Conservation (phyloP, 92 coral and sea anemone genomes). For the Umimayanthus chanpuru region DNA sequence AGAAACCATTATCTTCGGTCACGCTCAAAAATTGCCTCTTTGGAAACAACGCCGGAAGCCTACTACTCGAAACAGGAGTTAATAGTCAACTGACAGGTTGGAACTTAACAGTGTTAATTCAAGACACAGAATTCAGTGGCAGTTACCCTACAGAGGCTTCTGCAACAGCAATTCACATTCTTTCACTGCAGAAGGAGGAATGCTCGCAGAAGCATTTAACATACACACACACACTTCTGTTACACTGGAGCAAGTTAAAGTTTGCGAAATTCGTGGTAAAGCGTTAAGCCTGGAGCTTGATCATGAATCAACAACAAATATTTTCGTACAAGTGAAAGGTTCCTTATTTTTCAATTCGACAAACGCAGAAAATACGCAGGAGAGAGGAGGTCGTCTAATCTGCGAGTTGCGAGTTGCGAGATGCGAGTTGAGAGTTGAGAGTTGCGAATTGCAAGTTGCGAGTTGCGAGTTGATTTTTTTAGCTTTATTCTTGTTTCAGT, state of each 20-base stretch:
- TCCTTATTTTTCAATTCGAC: background rate
- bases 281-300: background rate
- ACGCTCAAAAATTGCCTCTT: background rate
- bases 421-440: too few species aligned
- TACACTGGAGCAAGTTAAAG: slow-evolving; percentile 18
- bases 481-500: too few species aligned
- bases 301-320: background rate
- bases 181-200: background rate
- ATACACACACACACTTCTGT: background rate
- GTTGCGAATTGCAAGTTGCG: too few species aligned
- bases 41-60: slow-evolving; percentile 11
- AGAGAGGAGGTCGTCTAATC: too few species aligned
- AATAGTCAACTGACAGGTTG: background rate
- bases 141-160: background rate
- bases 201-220: background rate
- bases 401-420: too few species aligned
- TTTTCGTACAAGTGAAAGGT: background rate
- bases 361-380: background rate
- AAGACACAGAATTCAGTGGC: background rate
- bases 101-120: background rate
- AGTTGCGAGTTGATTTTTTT: too few species aligned
- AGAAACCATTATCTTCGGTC: background rate
- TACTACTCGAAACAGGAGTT: background rate
- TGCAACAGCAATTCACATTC: background rate
- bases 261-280: background rate